Percentiles rank a stretch among this genome's conserved stretches.
Evolutionary conservation across 1,140 invertebrate genomes (phyloP).

Genomic region (Nasonia vitripennis): DNA sequence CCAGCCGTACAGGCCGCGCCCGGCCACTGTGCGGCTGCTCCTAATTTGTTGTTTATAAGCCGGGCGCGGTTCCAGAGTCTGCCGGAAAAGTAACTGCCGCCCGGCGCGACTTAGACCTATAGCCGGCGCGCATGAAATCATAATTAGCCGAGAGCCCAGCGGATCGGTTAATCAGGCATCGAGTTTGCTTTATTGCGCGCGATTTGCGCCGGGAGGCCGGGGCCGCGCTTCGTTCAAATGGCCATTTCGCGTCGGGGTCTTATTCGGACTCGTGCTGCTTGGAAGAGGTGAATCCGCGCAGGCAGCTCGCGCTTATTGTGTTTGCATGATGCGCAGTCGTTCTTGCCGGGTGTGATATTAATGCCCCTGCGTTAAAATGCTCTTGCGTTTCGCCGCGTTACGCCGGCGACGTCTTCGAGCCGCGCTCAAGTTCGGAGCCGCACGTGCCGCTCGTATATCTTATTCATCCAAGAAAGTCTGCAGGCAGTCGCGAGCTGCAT

Average conservation of each 20-base stretch:
- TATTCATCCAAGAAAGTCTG: neutral
- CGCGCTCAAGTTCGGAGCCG: no score
- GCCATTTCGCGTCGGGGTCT: no score
- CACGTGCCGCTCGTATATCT: constrained; percentile 22
- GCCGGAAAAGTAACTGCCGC: neutral
- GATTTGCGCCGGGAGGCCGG: no score
- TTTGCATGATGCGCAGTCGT: constrained; percentile 51
- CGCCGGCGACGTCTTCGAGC: neutral
- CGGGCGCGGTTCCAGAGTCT: neutral
- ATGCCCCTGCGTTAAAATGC: no score
- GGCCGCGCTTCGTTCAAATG: no score
- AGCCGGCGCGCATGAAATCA: no score
- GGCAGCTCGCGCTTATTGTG: constrained; percentile 8
- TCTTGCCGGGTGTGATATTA: constrained; percentile 50
- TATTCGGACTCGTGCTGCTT: no score
- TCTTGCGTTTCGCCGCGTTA: constrained; percentile 48
- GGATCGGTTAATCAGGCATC: no score
- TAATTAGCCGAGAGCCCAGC: no score
- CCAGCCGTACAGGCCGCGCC: neutral
- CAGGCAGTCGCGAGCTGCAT: neutral
- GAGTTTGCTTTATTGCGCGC: no score
- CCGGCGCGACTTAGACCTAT: no score
- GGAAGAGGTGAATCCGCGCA: no score
- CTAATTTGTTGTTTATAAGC: constrained; percentile 46
- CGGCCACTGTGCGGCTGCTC: neutral